phyloP scores from a whole-genome alignment of 30 jellyfish, hydroid and myxozoan species.

The Euphysa ruthae region DNA sequence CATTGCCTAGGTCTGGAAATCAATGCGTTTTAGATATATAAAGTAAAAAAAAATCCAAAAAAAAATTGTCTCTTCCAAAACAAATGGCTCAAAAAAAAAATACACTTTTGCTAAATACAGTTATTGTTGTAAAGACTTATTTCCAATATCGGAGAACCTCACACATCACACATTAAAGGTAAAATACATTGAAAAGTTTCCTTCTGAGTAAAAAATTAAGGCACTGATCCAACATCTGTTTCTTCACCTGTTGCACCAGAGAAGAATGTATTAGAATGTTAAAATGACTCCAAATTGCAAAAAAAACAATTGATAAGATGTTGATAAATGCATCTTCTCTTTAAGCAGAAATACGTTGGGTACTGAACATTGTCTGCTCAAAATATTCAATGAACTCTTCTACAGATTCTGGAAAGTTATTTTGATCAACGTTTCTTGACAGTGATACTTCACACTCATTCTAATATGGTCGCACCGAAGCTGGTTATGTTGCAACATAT shows the following conservation, averaged over 20 bases:
- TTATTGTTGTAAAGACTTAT: too few species aligned
- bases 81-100: too few species aligned
- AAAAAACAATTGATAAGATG: constrained; percentile 1
- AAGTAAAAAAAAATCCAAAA: too few species aligned
- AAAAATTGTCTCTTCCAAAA: too few species aligned
- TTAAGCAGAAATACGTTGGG: constrained; percentile 17
- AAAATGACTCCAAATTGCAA: neutral
- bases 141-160: neutral
- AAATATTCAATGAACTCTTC: constrained; percentile 14
- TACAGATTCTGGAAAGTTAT: neutral
- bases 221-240: constrained; percentile 1
- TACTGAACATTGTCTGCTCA: constrained; percentile 6
- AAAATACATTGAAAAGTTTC: neutral
- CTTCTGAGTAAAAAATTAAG: neutral
- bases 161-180: neutral
- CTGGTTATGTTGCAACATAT: constrained; percentile 8
- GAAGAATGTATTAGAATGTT: neutral
- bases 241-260: neutral
- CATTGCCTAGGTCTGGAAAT: too few species aligned
- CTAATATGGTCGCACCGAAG: neutral
- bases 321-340: neutral
- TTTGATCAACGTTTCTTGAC: neutral
- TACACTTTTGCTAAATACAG: too few species aligned
- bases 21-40: too few species aligned
- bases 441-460: neutral